Evolutionary conservation across 2,113 vertebrate genomes (phyloP).

Genomic region (Sitta europaea): DNA sequence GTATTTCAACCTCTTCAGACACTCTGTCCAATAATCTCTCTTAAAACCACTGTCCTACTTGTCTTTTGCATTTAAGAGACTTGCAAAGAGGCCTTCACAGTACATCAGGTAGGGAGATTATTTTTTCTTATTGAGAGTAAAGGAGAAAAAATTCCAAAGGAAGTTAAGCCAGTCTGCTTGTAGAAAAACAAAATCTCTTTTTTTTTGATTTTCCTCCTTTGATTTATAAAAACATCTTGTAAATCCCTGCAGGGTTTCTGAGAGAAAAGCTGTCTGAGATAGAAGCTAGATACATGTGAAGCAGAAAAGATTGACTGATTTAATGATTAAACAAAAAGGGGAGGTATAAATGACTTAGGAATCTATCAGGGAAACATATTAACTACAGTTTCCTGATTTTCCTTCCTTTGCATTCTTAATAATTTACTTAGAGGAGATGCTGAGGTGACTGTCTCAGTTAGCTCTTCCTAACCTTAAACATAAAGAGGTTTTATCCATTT

Average conservation of each 20-base stretch:
- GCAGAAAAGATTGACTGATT: background rate
- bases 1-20: background rate
- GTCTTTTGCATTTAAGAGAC: background rate
- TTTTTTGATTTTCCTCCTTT: background rate
- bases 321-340: constrained; percentile 42
- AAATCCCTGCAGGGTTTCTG: background rate
- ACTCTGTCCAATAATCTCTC: background rate
- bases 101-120: background rate
- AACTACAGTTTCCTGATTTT: constrained; percentile 1
- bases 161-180: background rate
- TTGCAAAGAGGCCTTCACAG: background rate
- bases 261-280: background rate
- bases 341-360: background rate
- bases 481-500: background rate
- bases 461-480: background rate
- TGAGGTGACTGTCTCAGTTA: background rate
- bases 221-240: background rate
- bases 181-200: background rate
- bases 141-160: background rate
- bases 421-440: background rate
- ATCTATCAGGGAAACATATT: constrained; percentile 22
- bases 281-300: background rate
- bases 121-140: background rate
- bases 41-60: background rate
- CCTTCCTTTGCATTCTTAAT: background rate